A percentile compares a stretch with the other conserved stretches of the same genome.
These are phyloP conservation scores for Palythoa grandiflora DNA, from an alignment of 92 coral and sea anemone genomes.

Conservation along the genomic window DNA sequence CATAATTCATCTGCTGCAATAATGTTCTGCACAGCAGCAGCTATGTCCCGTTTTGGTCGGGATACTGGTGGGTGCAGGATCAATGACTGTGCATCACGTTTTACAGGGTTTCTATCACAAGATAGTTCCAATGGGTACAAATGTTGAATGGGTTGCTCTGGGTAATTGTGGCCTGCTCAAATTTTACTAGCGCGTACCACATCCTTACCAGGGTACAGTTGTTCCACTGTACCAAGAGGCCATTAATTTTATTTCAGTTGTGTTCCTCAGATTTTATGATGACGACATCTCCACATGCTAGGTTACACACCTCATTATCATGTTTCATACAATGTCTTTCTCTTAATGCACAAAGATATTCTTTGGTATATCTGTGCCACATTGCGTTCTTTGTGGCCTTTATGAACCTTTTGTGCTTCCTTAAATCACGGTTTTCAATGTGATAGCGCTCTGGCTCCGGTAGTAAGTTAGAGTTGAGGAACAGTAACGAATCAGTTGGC, in stretches of 20 bases:
- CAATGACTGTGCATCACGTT: too few species aligned
- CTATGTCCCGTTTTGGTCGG: too few species aligned
- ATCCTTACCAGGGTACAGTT: not conserved
- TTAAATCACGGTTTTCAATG: not conserved
- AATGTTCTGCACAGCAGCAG: too few species aligned
- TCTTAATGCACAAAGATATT: not conserved
- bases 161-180: too few species aligned
- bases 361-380: not conserved
- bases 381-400: not conserved
- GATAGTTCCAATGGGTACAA: too few species aligned
- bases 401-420: not conserved
- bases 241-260: too few species aligned
- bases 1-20: too few species aligned
- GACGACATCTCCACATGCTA: not conserved
- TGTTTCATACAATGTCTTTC: not conserved
- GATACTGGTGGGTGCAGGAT: too few species aligned
- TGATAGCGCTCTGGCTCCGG: not conserved
- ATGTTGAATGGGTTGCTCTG: too few species aligned
- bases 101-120: too few species aligned
- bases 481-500: not conserved
- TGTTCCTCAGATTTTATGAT: not conserved
- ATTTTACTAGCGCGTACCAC: too few species aligned
- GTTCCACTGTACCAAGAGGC: not conserved
- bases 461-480: not conserved
- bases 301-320: not conserved